Evolutionary conservation across 2,113 vertebrate genomes (phyloP).

Genomic region (Peromyscus californicus): DNA sequence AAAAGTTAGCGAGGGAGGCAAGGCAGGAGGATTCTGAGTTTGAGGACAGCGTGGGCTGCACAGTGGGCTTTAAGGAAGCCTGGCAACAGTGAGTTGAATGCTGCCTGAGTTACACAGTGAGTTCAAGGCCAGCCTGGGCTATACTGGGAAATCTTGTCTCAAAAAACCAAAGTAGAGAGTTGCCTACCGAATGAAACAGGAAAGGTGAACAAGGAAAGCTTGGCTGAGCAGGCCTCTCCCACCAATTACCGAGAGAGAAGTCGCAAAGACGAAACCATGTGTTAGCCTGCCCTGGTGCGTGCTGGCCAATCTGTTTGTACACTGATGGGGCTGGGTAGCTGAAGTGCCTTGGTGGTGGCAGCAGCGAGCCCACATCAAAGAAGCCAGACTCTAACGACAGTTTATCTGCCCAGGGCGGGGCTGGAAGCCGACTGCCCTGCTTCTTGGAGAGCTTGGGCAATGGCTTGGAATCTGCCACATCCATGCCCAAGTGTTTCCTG

Average conservation of each 20-base stretch:
- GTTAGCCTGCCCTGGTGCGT: constrained; percentile 39
- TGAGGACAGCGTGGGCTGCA: neutral
- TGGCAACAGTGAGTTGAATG: neutral
- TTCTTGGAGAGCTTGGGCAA: constrained; percentile 58
- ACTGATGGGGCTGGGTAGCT: constrained; percentile 76
- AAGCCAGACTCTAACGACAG: constrained; percentile 73
- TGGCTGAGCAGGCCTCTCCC: neutral
- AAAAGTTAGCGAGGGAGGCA: neutral
- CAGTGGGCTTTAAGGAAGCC: neutral
- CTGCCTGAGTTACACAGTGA: neutral
- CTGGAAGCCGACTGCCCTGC: constrained; percentile 67
- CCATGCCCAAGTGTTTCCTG: neutral
- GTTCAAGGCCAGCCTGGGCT: neutral
- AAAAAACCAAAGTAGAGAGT: neutral
- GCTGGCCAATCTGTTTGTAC: constrained; percentile 19
- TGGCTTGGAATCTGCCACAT: neutral
- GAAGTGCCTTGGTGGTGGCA: constrained; percentile 66
- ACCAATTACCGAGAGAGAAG: neutral
- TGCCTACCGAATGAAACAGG: neutral
- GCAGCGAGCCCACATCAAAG: constrained; percentile 59
- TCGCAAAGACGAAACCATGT: neutral
- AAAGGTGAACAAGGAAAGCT: constrained; percentile 18
- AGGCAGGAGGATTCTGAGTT: neutral
- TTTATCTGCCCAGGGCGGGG: constrained; percentile 72
- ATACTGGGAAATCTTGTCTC: neutral